These are phyloP conservation scores for Gopherus evgoodei DNA, from an alignment of 2,113 vertebrate genomes.

Conservation along the genomic window DNA sequence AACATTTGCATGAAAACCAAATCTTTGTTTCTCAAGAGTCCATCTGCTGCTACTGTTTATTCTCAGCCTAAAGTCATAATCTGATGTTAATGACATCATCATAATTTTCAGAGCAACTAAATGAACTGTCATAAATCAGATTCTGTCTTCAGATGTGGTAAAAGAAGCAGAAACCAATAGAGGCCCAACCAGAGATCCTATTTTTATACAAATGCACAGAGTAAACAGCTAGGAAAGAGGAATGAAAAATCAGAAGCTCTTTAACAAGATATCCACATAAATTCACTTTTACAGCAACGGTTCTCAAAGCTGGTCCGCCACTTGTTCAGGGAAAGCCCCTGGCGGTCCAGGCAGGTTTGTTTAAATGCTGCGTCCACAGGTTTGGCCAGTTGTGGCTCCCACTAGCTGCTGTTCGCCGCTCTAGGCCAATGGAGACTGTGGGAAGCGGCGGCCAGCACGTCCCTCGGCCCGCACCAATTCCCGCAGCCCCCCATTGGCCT, in stretches of 20 bases:
- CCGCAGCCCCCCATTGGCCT: too few relatives aligned
- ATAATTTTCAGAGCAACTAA: conserved; percentile 64
- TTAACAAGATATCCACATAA: not conserved
- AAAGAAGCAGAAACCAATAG: conserved; percentile 66
- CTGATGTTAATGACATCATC: conserved; percentile 55
- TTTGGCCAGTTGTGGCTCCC: too few relatives aligned
- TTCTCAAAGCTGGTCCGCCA: too few relatives aligned
- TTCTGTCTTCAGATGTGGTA: conserved; percentile 53
- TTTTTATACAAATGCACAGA: conserved; percentile 57
- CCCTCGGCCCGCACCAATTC: too few relatives aligned
- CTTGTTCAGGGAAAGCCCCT: too few relatives aligned
- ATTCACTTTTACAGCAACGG: not conserved
- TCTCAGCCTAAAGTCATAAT: conserved; percentile 67
- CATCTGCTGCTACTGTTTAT: conserved; percentile 74
- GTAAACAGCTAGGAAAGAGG: conserved; percentile 7
- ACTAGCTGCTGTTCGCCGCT: too few relatives aligned
- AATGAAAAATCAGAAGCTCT: conserved; percentile 11
- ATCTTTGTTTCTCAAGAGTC: conserved; percentile 58
- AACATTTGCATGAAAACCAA: conserved; percentile 65
- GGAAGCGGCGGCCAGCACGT: too few relatives aligned
- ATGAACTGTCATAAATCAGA: conserved; percentile 58
- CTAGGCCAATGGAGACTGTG: too few relatives aligned
- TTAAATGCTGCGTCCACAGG: too few relatives aligned
- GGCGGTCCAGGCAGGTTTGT: too few relatives aligned
- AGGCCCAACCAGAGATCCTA: conserved; percentile 23